Evolutionary conservation across 2,113 vertebrate genomes (phyloP).

Genomic region (Brachirus orientalis): DNA sequence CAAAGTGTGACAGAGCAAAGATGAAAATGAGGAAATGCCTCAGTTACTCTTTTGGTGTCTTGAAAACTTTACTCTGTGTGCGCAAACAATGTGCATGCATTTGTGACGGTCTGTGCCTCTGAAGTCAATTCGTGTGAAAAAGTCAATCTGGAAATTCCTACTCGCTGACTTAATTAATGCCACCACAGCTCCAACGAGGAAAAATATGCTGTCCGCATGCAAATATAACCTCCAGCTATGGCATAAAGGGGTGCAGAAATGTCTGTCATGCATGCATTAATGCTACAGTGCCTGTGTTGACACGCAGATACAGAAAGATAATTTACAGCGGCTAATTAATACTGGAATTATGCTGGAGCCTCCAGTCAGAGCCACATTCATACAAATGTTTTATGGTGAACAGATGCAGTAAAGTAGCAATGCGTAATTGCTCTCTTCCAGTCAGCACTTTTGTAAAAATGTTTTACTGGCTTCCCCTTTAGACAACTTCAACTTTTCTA

Average conservation of each 20-base stretch:
- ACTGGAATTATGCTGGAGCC: too few species aligned
- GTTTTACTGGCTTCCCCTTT: slow-evolving; percentile 2
- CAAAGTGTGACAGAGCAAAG: slow-evolving; percentile 3
- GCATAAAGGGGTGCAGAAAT: too few species aligned
- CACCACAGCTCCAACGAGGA: not conserved
- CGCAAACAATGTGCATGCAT: slow-evolving; percentile 5
- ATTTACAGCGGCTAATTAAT: too few species aligned
- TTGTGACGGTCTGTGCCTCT: not conserved
- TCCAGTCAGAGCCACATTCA: too few species aligned
- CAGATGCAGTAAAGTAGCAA: too few species aligned
- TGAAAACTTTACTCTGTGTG: not conserved
- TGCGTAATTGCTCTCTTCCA: too few species aligned
- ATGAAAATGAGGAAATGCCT: slow-evolving; percentile 7
- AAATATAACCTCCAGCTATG: too few species aligned
- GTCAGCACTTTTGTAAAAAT: too few species aligned
- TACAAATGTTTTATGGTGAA: too few species aligned
- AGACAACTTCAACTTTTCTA: not conserved
- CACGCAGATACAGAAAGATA: too few species aligned
- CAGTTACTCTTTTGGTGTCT: not conserved
- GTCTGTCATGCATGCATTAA: not conserved
- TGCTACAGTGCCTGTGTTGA: not conserved
- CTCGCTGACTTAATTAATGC: slow-evolving; percentile 37
- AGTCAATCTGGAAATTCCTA: slow-evolving; percentile 4
- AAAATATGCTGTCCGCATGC: too few species aligned
- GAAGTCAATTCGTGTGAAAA: not conserved